Evolutionary conservation across 2,888 invertebrate genomes (phyloP), one percentile per base, ranked within the genome.

Genomic region (Lordiphosa fenestrarum): DNA sequence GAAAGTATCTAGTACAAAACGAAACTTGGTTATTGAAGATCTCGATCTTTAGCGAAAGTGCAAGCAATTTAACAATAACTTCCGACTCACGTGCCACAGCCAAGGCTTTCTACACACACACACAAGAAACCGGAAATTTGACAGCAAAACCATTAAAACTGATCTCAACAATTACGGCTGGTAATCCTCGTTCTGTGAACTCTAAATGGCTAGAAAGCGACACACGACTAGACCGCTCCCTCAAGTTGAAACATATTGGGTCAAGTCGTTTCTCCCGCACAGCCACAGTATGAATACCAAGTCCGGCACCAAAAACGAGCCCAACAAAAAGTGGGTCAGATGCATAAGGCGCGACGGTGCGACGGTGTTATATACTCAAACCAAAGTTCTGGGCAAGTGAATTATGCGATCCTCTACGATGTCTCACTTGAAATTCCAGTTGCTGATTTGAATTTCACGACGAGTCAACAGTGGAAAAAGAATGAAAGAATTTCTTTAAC

Each of bases 311-410:
- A 63, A 69, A 76, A 51, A 56, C n/a, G n/a, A n/a, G n/a, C n/a
- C 35, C 59, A 42, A 25, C n/a, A n/a, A 13, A 25, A 78, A 75
- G 76, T 82, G 51, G 85, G 82, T 82, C 82, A 82, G 74, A 73
- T 82, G 85, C 85, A 82, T 83, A 80, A 83, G 77, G 78, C 61
- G 80, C 76, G 75, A 78, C 83, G 71, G 51, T 59, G 38, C 2
- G 6, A 25, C 6, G 6, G 6, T 19, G 19, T 19, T 19, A 25
- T 6, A 25, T 6, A 25, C 25, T 6, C 6, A 25, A 6, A 2
- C 6, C 53, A 30, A 47, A 42, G 30, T 51, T 55, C 46, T 71
- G 66, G 66, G 66, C 66, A 71, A 64, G 78, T 66, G 55, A 71
- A 66, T 64, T 68, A 65, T 70, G 73, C 62, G 30, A 30, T 30